Conservation (phyloP, 2,113 vertebrate species). For the Monopterus albus region DNA sequence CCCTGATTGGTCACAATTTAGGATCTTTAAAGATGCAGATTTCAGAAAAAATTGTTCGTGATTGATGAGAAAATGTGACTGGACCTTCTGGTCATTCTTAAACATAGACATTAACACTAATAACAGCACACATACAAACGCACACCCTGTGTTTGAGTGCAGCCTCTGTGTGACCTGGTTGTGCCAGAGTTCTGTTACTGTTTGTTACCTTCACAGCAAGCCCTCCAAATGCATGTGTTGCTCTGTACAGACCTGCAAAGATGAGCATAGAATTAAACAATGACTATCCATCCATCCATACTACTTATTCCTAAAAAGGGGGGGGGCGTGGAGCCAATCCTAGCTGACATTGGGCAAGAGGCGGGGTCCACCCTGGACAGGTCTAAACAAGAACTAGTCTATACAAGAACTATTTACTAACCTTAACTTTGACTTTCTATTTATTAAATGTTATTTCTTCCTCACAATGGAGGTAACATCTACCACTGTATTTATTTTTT, state of each 20-base stretch:
- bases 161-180: constrained; percentile 38
- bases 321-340: no score
- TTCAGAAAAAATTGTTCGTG: no score
- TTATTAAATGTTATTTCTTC: not conserved
- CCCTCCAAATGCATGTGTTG: not conserved
- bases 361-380: no score
- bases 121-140: constrained; percentile 36
- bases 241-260: not conserved
- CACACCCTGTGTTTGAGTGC: constrained; percentile 47
- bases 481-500: no score
- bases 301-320: no score
- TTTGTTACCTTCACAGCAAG: constrained; percentile 22
- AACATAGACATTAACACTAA: constrained; percentile 64
- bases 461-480: no score
- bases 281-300: no score
- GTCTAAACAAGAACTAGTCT: not conserved
- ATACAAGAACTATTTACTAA: not conserved
- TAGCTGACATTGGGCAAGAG: no score
- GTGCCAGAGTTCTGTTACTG: constrained; percentile 14
- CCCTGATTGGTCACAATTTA: no score
- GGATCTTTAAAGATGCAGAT: no score
- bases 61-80: constrained; percentile 16
- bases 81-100: constrained; percentile 35
- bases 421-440: not conserved
- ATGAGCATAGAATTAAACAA: no score